Conservation (phyloP, 2,113 vertebrate species). For the Casuarius casuarius region DNA sequence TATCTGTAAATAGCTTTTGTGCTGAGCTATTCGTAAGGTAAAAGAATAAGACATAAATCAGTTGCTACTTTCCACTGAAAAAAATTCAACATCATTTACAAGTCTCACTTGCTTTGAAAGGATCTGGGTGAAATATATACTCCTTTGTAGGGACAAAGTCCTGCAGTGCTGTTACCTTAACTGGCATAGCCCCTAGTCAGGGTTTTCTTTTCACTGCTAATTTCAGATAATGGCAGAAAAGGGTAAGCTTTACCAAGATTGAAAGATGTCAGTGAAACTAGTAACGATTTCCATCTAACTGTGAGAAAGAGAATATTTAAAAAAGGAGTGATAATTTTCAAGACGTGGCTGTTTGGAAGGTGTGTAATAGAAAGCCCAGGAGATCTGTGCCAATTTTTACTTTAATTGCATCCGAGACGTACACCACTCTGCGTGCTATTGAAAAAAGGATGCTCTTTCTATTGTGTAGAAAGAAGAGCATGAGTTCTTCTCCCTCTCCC, state of each 20-base stretch:
- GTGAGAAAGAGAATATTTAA: not conserved
- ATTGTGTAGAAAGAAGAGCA: fast-evolving
- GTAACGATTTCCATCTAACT: not conserved
- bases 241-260: fast-evolving
- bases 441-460: not conserved
- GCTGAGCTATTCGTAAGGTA: not conserved
- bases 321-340: not conserved
- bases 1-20: not conserved
- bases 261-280: not conserved
- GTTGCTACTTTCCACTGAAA: not conserved
- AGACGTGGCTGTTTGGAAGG: not conserved
- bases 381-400: not conserved
- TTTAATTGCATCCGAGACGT: not conserved
- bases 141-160: not conserved
- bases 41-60: not conserved
- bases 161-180: not conserved
- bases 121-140: fast-evolving
- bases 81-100: not conserved
- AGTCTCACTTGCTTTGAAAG: not conserved
- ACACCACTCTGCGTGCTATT: fast-evolving
- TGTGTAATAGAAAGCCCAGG: not conserved
- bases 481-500: not conserved
- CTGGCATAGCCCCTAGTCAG: fast-evolving
- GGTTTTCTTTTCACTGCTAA: fast-evolving
- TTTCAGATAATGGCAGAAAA: not conserved